phyloP scores from a whole-genome alignment of 2,113 vertebrate genomes.

The Elaphurus davidianus region DNA sequence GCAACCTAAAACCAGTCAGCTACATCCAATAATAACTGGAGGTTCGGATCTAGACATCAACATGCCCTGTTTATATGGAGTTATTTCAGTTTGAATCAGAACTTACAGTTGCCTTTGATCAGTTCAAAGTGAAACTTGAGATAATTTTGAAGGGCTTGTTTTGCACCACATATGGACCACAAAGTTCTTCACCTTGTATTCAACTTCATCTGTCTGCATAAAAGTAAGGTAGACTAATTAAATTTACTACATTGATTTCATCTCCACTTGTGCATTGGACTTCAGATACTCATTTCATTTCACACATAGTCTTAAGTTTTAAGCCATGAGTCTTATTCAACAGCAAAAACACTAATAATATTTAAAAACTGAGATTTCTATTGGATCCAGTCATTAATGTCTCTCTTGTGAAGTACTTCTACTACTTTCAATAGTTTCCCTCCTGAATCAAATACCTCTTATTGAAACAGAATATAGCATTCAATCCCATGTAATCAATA shows the following conservation, averaged over 20 bases:
- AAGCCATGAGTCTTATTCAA: not conserved
- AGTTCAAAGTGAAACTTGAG: conserved; percentile 31
- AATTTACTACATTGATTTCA: not conserved
- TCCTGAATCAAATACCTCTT: not conserved
- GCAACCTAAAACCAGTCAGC: not conserved
- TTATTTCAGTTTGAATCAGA: conserved; percentile 32
- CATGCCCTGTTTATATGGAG: not conserved
- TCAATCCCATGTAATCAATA: not conserved
- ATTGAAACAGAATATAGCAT: not conserved
- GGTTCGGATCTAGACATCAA: not conserved
- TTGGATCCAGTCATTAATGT: not conserved
- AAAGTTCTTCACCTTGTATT: not conserved
- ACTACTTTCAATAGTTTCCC: not conserved
- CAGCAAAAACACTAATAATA: not conserved
- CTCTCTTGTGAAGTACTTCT: conserved; percentile 6
- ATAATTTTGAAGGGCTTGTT: not conserved
- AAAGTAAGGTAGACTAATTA: not conserved
- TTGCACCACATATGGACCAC: not conserved
- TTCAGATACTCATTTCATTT: conserved; percentile 1
- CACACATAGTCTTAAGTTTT: not conserved
- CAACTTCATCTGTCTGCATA: not conserved
- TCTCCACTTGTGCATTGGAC: not conserved
- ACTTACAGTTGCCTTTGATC: not conserved
- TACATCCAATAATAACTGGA: not conserved
- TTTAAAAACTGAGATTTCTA: conserved; percentile 11